Conservation (phyloP, 2,888 invertebrate genomes). For the Hyles lineata region DNA sequence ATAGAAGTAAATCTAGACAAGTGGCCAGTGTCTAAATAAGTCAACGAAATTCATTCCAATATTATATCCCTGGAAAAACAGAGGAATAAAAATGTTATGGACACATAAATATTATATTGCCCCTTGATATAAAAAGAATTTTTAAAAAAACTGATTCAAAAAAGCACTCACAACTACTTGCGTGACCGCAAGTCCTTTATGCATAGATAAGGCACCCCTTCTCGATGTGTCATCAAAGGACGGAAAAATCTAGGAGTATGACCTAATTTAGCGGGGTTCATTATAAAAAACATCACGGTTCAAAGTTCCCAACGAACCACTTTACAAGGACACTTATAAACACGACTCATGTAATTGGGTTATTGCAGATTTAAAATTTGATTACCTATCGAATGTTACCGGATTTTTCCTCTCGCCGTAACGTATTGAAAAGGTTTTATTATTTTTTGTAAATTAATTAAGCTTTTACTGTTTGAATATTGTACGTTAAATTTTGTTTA, state of each 20-base stretch:
- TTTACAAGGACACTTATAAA: constrained; percentile 35
- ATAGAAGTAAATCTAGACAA: too few species aligned
- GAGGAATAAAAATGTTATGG: too few species aligned
- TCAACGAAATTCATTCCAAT: too few species aligned
- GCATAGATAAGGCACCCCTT: not conserved
- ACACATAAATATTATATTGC: too few species aligned
- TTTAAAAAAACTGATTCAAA: too few species aligned
- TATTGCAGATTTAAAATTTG: constrained; percentile 48
- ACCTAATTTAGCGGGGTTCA: constrained; percentile 49
- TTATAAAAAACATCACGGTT: constrained; percentile 46
- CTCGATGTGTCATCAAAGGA: constrained; percentile 28
- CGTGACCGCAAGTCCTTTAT: not conserved
- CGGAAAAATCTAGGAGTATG: constrained; percentile 38
- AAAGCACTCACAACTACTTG: not conserved
- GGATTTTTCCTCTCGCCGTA: constrained; percentile 46
- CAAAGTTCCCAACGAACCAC: constrained; percentile 8
- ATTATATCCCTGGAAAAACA: too few species aligned
- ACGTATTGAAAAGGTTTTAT: constrained; percentile 45
- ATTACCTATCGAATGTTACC: constrained; percentile 47
- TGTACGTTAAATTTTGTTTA: constrained; percentile 8
- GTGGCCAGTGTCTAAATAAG: too few species aligned
- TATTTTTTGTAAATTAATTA: constrained; percentile 24
- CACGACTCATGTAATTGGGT: constrained; percentile 43
- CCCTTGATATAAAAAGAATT: too few species aligned
- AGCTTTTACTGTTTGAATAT: not conserved